A percentile compares a stretch with the other conserved stretches of the same genome.
These are phyloP conservation scores for Silurus meridionalis DNA, from an alignment of 2,113 vertebrate species.

Conservation along the genomic window DNA sequence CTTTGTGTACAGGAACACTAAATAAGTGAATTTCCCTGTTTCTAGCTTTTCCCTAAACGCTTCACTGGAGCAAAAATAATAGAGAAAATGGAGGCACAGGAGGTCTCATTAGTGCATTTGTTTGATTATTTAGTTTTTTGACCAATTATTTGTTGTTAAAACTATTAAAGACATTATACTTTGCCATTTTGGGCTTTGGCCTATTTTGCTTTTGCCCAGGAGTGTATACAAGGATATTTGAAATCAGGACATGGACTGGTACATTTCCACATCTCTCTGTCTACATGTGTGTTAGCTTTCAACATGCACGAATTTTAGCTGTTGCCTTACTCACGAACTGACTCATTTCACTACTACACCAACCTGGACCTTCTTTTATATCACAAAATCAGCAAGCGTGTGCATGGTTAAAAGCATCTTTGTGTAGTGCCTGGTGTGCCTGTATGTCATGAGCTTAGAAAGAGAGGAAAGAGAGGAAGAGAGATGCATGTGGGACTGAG, in stretches of 20 bases:
- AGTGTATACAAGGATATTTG: not conserved
- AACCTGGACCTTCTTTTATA: constrained; percentile 27
- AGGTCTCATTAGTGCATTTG: too few species aligned
- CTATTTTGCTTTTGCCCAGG: too few species aligned
- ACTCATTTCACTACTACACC: constrained; percentile 11
- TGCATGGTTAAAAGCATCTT: constrained; percentile 33
- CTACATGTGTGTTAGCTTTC: not conserved
- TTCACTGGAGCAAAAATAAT: too few species aligned
- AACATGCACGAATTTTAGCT: not conserved
- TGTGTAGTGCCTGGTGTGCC: constrained; percentile 33
- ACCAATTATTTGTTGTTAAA: too few species aligned
- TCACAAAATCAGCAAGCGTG: constrained; percentile 30
- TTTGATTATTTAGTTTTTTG: too few species aligned
- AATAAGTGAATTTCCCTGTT: too few species aligned
- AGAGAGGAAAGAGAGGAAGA: constrained; percentile 21
- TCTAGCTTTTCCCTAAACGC: too few species aligned
- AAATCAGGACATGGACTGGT: not conserved
- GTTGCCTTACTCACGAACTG: constrained; percentile 14
- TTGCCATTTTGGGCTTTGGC: too few species aligned
- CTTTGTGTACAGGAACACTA: too few species aligned
- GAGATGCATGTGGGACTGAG: constrained; percentile 29
- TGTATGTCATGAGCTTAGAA: constrained; percentile 23
- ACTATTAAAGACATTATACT: too few species aligned
- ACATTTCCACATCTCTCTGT: not conserved
- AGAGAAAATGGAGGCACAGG: too few species aligned